Base-by-base conservation (phyloP, 2,113 vertebrate species). In the Morone saxatilis region DNA sequence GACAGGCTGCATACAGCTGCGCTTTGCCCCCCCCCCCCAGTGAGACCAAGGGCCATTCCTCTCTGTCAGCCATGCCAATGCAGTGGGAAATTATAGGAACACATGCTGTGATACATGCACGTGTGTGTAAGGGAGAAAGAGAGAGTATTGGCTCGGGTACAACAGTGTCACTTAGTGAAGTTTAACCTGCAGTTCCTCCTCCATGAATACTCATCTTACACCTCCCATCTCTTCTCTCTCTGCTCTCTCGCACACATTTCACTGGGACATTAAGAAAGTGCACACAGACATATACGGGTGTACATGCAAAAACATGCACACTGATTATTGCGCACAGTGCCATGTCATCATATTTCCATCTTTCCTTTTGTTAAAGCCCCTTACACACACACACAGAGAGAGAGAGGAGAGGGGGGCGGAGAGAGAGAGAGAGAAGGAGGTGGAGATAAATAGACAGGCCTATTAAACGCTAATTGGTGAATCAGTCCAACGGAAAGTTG, bases 1-100 rank as follows among this genome's bases (percentile, higher is more conserved):
- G 93, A 95, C 84, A 93, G 86, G 84, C 90, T 86, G 70, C 22
- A 19, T 89, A 83, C 92, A 92, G 91, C 94, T 95, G 94, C 14
- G 71, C 76, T 76, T 60, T 47, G 65, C 38, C 77, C 75, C 81
- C 71, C 84, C 77, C 75, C 31, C 80, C 71, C 84, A 68, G 40
- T 92, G 78, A 83, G 82, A 70, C 75, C 41, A 69, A 36, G n/a
- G 40, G 40, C 31, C 66, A 88, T 81, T 76, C 25, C 56, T 81
- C 66, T 60, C 80, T 84, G 83, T 66, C 12, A 84, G 77, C 85
- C 78, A 83, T 53, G 38, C 53, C 80, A 71, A 51, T n/a, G 72
- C 66, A 70, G 12, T 54, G 47, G 17, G 47, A 86, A 31, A 40
- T 72, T 61, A 57, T 41, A 78, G 43, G 81, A 78, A 41, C 50